A percentile compares a stretch with the other conserved stretches of the same genome.
phyloP scores from a whole-genome alignment of 1,140 invertebrate species.

The Andrena cerasifolii region DNA sequence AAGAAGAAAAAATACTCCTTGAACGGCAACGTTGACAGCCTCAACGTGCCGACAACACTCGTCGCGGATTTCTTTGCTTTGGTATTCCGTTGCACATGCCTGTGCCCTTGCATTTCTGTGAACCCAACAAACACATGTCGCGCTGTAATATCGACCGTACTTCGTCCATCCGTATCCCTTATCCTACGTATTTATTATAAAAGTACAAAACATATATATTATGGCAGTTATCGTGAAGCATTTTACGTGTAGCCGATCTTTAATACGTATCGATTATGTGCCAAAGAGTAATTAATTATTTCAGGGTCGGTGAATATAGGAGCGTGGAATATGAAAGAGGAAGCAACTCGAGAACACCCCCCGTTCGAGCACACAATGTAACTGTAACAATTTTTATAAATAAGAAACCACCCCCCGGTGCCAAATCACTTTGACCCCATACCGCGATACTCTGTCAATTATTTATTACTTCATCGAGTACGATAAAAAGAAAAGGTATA shows the following conservation, averaged over 20 bases:
- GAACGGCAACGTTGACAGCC: slow-evolving; percentile 62
- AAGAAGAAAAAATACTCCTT: no score
- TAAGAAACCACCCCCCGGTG: not conserved
- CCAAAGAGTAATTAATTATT: slow-evolving; percentile 57
- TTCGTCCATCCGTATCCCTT: slow-evolving; percentile 33
- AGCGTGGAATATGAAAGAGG: not conserved
- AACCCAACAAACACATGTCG: slow-evolving; percentile 72
- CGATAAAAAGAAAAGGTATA: not conserved
- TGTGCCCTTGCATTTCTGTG: slow-evolving; percentile 80
- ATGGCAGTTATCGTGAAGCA: slow-evolving; percentile 61
- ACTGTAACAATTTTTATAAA: not conserved
- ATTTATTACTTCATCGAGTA: not conserved
- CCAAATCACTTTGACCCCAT: not conserved
- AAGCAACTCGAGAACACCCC: not conserved
- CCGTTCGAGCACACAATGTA: not conserved
- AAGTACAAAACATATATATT: slow-evolving; percentile 80
- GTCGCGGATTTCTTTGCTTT: slow-evolving; percentile 80
- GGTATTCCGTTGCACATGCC: slow-evolving; percentile 78
- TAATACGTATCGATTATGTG: slow-evolving; percentile 55
- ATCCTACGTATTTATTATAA: slow-evolving; percentile 74
- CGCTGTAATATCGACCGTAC: slow-evolving; percentile 48
- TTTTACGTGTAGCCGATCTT: slow-evolving; percentile 55
- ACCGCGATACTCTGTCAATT: not conserved
- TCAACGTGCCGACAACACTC: slow-evolving; percentile 80
- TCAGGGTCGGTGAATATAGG: slow-evolving; percentile 41